Base-by-base conservation (phyloP, 2,113 vertebrate genomes). In the Corapipo altera region DNA sequence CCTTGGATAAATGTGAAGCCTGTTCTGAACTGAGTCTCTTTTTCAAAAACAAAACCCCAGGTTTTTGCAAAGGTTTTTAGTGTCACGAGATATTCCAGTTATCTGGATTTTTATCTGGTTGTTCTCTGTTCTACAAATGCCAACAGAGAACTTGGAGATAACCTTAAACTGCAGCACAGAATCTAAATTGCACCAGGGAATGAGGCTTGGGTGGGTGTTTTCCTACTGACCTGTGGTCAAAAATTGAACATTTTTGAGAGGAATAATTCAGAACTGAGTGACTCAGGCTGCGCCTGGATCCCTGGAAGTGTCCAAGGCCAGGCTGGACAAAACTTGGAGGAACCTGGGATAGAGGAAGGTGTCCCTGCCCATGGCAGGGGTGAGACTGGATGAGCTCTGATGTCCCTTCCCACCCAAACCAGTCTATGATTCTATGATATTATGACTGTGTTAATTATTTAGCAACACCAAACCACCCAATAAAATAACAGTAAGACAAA, bases 1-100 rank as follows among this genome's bases (percentile, higher is more conserved):
- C 59, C 81, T 85, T 85, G 49, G 30, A 52, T 89, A 87, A 89
- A 88, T 59, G 66, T 15, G 46, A 91, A 88, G 43, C 30, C 67
- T 79, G 16, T 48, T 23, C 26, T 62, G 59, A 88, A 46, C 6
- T 37, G 54, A 55, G 41, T 33, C 76, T 27, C n/a, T 37, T 70
- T 87, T 85, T 58, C 9, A 26, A 62, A 59, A 65, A 37, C 12
- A 80, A 76, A 88, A 35, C 12, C 46, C 19, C 39, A 61, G 12
- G 6, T 21, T 48, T 71, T 76, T 39, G 24, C 20, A 69, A n/a
- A 81, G 8, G 11, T 35, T 89, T 91, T 41, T 85, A 3, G 5
- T 62, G 33, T 73, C 58, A 74, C 27, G 58, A 32, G 37, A 76
- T 77, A 35, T 89, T 74, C n/a, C 57, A 30, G 49, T 19, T 59